Percentiles rank a stretch among this genome's conserved stretches.
These are phyloP conservation scores for Oreotrochilus melanogaster DNA, from an alignment of 2,113 vertebrate species.

Conservation along the genomic window DNA sequence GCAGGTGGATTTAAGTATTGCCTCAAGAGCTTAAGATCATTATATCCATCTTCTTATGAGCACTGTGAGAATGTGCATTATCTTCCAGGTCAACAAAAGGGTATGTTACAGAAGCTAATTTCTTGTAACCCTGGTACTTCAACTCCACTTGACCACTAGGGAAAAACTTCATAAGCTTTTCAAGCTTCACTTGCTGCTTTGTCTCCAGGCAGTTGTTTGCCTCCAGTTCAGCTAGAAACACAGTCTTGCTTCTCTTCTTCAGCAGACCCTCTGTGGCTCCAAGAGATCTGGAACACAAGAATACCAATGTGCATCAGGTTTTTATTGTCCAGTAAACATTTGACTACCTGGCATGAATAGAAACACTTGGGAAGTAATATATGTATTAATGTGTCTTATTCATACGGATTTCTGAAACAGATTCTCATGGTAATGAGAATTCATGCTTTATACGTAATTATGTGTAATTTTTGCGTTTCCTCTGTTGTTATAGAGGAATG, in stretches of 20 bases:
- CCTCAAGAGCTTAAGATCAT: not conserved
- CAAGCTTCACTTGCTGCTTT: not conserved
- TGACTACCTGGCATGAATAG: not conserved
- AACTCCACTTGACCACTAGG: not conserved
- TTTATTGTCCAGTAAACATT: not conserved
- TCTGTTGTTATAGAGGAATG: not conserved
- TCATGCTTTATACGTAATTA: not conserved
- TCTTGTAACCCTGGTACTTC: not conserved
- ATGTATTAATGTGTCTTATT: not conserved
- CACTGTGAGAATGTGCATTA: not conserved
- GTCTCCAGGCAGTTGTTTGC: slow-evolving; percentile 1
- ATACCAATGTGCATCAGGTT: not conserved
- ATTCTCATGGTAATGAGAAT: not conserved
- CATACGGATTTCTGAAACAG: not conserved
- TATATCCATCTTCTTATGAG: not conserved
- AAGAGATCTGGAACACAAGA: not conserved
- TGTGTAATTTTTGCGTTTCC: not conserved
- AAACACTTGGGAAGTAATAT: not conserved
- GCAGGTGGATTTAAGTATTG: not conserved
- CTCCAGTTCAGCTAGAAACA: not conserved
- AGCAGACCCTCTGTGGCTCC: not conserved
- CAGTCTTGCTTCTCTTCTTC: not conserved
- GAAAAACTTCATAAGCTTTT: slow-evolving; percentile 12
- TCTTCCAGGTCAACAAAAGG: slow-evolving; percentile 16
- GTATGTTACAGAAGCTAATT: slow-evolving; percentile 12